Base-by-base conservation (phyloP, 2,113 vertebrate genomes). In the Pleuronectes platessa region DNA sequence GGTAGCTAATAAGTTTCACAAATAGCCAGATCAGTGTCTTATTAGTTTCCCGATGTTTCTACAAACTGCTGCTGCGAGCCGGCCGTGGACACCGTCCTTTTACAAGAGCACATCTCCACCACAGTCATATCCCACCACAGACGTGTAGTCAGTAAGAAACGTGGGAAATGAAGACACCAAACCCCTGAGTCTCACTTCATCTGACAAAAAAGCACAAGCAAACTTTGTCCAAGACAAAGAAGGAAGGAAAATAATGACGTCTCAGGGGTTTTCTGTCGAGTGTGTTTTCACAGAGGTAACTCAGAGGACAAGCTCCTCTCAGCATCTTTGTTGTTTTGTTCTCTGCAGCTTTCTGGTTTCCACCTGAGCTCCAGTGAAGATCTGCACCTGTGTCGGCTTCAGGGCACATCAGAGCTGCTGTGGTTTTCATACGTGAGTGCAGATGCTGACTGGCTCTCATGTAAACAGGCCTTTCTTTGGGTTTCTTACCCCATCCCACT, bases 141-240 rank as follows among this genome's bases (percentile, higher is more conserved):
- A 74, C 79, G 9, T 80, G 61, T 11, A 73, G 78, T 85, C 75
- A 74, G 76, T 71, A 79, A 86, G 31, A 86, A 88, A 78, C 47
- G 20, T 79, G 80, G 80, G 86, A 91, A 88, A 81, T 81, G 68
- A 83, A 88, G 82, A 84, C 66, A 56, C 78, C 73, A 61, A 84
- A 81, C 47, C 64, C 59, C 54, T 90, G 59, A 80, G 76, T 82
- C 78, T 86, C 54, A 35, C 67, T 71, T 74, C 75, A 65, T 83
- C 81, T 71, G 66, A 86, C 77, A 83, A 69, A 83, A 69, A 86
- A 74, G 47, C 78, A 74, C 68, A 78, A 74, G 40, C 53, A 60
- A 81, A 42, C 51, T 8, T 62, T 59, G 70, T 89, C 88, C 84
- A 90, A 92, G 81, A 87, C 85, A 86, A 92, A 89, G 78, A 82